Conservation (phyloP, 2,797 vertebrate genomes). For the Falco novaeseelandiae region DNA sequence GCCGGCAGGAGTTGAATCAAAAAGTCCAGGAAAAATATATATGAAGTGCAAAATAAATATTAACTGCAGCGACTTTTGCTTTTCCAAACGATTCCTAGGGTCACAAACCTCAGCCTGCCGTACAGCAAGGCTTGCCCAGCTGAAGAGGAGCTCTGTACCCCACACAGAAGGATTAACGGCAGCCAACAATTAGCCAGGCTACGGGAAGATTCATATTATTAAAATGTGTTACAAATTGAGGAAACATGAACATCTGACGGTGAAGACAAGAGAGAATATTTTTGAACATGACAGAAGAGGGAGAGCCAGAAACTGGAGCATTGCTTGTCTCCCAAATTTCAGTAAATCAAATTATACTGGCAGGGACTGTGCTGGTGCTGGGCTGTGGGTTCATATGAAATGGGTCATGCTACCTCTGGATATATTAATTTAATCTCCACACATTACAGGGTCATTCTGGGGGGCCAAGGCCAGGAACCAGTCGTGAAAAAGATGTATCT, state of each 20-base stretch:
- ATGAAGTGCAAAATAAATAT: accelerated
- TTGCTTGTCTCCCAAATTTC: background rate
- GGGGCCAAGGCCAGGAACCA: background rate
- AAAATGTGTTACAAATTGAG: background rate
- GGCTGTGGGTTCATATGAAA: background rate
- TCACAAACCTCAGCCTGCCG: background rate
- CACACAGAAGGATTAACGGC: background rate
- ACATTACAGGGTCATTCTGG: background rate
- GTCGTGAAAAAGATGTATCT: background rate
- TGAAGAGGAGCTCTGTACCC: background rate
- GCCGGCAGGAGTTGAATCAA: background rate
- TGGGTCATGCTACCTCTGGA: background rate
- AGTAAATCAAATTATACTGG: background rate
- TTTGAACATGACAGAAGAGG: background rate
- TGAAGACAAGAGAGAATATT: background rate
- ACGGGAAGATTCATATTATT: background rate
- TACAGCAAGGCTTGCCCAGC: background rate
- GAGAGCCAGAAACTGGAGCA: background rate
- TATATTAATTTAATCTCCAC: background rate
- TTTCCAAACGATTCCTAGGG: background rate
- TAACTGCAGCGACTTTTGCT: background rate
- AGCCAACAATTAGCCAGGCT: background rate
- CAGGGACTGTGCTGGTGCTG: background rate
- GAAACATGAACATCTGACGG: background rate
- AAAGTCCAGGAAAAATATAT: background rate